Base-by-base conservation (phyloP, 2,888 invertebrate genomes). In the Osmoderma eremita region DNA sequence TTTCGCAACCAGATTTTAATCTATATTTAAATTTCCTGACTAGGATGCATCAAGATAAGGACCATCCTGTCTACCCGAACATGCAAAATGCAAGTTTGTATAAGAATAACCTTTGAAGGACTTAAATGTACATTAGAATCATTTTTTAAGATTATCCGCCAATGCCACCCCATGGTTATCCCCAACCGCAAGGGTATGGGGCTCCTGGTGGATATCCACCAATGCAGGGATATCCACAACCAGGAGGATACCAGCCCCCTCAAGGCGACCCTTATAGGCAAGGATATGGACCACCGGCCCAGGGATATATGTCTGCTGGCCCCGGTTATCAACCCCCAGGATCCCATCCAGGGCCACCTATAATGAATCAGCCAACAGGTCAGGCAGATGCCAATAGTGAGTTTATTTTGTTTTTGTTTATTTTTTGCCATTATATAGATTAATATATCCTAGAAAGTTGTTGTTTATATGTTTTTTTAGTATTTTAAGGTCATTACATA, bases 271-370 rank as follows among this genome's bases (percentile, higher is more conserved):
- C 30, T n/a, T n/a, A n/a, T n/a, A n/a, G n/a, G n/a, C 68, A 70
- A 41, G 70, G 73, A 30, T 74, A 83, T 80, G 75, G 82, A 80
- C 50, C 80, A 77, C 76, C 75, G 30, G 75, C 69, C 49, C 75
- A 72, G 18, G 73, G 72, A 13, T 74, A 75, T 24, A 73, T 73
- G 41, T 75, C 76, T n/a, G 73, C 75, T 8, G 73, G 72, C 1
- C 72, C 73, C 51, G 41, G 64, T 10, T 72, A 76, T 68, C 73
- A 74, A n/a, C 30, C 30, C 2, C 30, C 30, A 6, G 30, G 30
- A 30, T 6, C 30, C 30, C 76, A 75, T 53, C 73, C 75, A 85
- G 86, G 78, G 87, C 88, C 20, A 87, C 88, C 78, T 3, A 73
- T 79, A 42, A 75, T 75, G 5, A 75, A 77, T 67, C 81, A 79